phyloP scores from a whole-genome alignment of 2,888 invertebrate genomes.

The Tanypteryx hageni region DNA sequence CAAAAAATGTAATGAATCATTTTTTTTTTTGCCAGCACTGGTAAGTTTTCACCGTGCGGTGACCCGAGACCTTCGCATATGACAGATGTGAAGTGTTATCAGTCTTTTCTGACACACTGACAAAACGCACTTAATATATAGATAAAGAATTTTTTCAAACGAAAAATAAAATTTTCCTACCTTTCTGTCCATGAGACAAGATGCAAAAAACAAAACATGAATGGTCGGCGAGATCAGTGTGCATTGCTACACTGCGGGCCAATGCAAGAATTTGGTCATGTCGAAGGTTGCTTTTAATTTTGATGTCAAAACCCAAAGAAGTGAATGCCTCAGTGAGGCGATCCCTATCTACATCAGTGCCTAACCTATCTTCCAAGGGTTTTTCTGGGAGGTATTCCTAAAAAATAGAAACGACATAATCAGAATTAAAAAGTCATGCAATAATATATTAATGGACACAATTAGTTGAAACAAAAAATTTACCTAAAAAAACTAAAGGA shows the following conservation, averaged over 20 bases:
- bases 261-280: conserved; percentile 71
- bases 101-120: no score
- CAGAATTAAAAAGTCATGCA: background rate
- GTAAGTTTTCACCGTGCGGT: no score
- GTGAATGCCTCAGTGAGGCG: conserved; percentile 73
- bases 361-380: conserved; percentile 72
- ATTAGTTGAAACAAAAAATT: no score
- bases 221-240: conserved; percentile 70
- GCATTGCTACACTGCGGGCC: conserved; percentile 68
- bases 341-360: conserved; percentile 73
- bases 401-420: background rate
- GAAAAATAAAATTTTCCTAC: conserved; percentile 69
- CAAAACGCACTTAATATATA: no score
- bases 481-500: no score
- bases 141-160: background rate
- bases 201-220: conserved; percentile 75
- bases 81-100: no score
- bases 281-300: conserved; percentile 71
- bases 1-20: no score
- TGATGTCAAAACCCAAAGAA: conserved; percentile 73
- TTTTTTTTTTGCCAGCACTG: no score
- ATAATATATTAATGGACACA: no score
- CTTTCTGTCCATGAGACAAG: conserved; percentile 75
- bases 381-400: conserved; percentile 65
- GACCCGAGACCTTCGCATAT: no score